Base-by-base conservation (phyloP, 2,888 invertebrate species). In the Bruchidius siliquastri region DNA sequence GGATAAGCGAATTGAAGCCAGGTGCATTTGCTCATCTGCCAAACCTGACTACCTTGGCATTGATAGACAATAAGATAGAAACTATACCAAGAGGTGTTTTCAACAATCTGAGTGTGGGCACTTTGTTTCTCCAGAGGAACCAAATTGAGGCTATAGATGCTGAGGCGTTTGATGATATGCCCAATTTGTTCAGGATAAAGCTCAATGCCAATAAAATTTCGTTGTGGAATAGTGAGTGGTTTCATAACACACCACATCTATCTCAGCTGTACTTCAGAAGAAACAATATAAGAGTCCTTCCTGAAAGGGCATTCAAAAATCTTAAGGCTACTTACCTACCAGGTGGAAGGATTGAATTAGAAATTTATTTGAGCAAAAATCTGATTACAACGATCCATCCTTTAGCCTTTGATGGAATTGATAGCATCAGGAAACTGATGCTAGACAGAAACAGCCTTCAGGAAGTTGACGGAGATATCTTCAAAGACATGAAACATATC, bases 181-280 rank as follows among this genome's bases (percentile, higher is more conserved):
- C 84, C 0, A 78, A 80, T 67, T 77, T 85, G 72, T 76, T 76
- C 21, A 80, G 80, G 69, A 75, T 86, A 21, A 81, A 83, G 71
- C 74, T 86, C 30, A 85, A 84, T 74, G 74, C 78, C 67, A 86
- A 86, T 74, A 78, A 77, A 72, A 75, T 86, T 4, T 71, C 78
- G 4, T 72, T 30, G 18, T 84, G 84, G 84, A 82, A 84, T 72
- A 71, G 76, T 8, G 77, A 82, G 6, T 86, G 85, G 85, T 85
- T 86, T 73, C 75, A 75, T 68, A 81, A 83, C 70, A 81, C 82
- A 66, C 85, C 86, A 0, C 78, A 76, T 67, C 74, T 86, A 8
- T 78, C 77, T 0, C 77, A 79, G 4, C 30, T 85, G 22, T 83
- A 80, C 10, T 79, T 84, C 22, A 82, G 83, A 74, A 80, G 82